Evolutionary conservation across 2,888 invertebrate species (phyloP).

Genomic region (Seira musarum): DNA sequence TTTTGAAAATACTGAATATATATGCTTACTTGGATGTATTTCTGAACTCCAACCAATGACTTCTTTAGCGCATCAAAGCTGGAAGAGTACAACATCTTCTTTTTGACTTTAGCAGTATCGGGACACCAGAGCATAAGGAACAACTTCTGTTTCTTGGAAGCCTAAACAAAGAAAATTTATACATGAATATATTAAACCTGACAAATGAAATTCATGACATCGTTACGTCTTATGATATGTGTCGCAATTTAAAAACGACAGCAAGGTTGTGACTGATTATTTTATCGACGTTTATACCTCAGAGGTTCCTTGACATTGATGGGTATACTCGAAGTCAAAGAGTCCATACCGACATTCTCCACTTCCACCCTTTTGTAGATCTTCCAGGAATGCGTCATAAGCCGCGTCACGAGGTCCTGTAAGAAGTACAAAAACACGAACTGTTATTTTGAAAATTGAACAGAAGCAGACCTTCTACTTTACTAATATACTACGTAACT

Average conservation of each 20-base stretch:
- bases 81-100: conserved; percentile 88
- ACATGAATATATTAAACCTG: not conserved
- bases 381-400: conserved; percentile 95
- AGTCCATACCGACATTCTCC: conserved; percentile 98
- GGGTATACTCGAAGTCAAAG: conserved; percentile 98
- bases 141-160: conserved; percentile 97
- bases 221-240: not conserved
- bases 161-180: conserved; percentile 72
- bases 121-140: conserved; percentile 99
- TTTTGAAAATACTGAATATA: too few relatives aligned
- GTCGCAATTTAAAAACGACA: not conserved
- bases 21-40: conserved; percentile 85
- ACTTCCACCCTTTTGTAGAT: conserved; percentile 91
- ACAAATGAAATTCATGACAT: not conserved
- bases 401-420: conserved; percentile 84
- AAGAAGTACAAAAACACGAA: not conserved
- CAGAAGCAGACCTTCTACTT: not conserved
- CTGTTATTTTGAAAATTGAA: too few relatives aligned
- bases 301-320: conserved; percentile 96
- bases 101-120: conserved; percentile 93
- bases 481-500: not conserved
- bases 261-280: not conserved
- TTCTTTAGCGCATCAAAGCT: conserved; percentile 99
- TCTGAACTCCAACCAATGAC: conserved; percentile 95
- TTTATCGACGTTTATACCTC: conserved; percentile 78